Evolutionary conservation across 2,113 vertebrate species (phyloP), one percentile per base, ranked within the genome.

Genomic region (Platichthys flesus): DNA sequence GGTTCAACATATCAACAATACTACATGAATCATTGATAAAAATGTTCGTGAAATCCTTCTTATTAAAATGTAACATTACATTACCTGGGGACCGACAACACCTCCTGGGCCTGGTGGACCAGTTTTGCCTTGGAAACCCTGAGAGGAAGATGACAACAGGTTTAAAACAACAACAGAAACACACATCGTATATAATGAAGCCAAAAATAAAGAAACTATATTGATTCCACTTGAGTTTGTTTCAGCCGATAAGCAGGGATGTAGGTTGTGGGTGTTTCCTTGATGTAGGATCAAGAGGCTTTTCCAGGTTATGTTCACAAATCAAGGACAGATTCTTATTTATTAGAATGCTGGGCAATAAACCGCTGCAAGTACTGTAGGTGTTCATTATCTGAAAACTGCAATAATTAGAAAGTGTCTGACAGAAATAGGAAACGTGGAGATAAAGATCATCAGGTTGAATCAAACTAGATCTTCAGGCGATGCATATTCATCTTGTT

Each of bases 51-150:
- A 10, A 40, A 40, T 52, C 51, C 16, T 21, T 55, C 59, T 9
- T n/a, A 62, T 60, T 35, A 51, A 51, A 65, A 55, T 15, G 1
- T 66, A 23, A 55, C 3, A 68, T 67, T 93, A 55, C 3, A 68
- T 67, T 93, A 98, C 98, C 96, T 99, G 98, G 20, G 98, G 98
- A 24, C 98, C 98, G 47, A 99, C 97, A 56, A 99, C 98, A 45
- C 98, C 98, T 57, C 97, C 98, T 71, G 98, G 98, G 6, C 98
- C 98, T 26, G 98, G 97, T 62, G 98, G 98, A 65, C 98, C 98
- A 2, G 97, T 99, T 92, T 99, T 99, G 56, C 98, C 98, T 98
- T 99, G 98, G 93, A 99, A 99, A 82, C 98, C 98, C 98, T 99
- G 85, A 64, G 66, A 83, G 40, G 56, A 24, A 87, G 20, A 51